These are phyloP conservation scores for Cepaea nemoralis DNA, from an alignment of 1,140 invertebrate genomes.

Conservation along the genomic window DNA sequence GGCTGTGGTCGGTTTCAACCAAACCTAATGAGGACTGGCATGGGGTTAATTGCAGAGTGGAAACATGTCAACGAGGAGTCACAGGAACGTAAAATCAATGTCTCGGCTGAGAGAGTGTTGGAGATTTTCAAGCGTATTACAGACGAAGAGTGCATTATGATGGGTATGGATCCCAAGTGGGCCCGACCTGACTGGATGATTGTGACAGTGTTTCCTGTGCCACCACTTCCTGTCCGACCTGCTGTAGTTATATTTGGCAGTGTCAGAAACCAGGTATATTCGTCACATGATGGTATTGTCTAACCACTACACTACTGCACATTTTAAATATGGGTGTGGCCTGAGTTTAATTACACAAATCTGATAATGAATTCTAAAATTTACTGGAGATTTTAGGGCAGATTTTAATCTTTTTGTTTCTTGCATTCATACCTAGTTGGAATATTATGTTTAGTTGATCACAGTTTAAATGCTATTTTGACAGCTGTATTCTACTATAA, in stretches of 20 bases:
- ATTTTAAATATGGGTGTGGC: no score
- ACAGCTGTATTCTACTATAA: no score
- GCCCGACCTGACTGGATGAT: constrained; percentile 99
- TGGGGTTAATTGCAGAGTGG: constrained; percentile 97
- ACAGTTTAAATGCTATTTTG: no score
- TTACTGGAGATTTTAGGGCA: no score
- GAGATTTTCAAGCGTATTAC: constrained; percentile 97
- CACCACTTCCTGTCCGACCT: constrained; percentile 90
- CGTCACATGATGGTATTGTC: no score
- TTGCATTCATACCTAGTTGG: no score
- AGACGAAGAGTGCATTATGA: constrained; percentile 95
- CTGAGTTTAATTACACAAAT: no score
- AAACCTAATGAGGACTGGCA: constrained; percentile 86
- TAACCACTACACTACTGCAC: no score
- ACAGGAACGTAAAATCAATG: constrained; percentile 80
- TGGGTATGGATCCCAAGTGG: constrained; percentile 96
- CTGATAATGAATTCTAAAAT: no score
- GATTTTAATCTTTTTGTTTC: no score
- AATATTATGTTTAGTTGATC: no score
- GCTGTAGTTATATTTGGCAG: constrained; percentile 99
- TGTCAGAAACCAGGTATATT: constrained; percentile 86
- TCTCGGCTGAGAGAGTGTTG: constrained; percentile 94
- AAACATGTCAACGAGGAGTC: constrained; percentile 93
- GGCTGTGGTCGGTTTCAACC: constrained; percentile 99
- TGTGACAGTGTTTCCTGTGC: constrained; percentile 95